Evolutionary conservation across 1,140 invertebrate genomes (phyloP), one percentile per base, ranked within the genome.

Genomic region (Meloidogyne exigua): DNA sequence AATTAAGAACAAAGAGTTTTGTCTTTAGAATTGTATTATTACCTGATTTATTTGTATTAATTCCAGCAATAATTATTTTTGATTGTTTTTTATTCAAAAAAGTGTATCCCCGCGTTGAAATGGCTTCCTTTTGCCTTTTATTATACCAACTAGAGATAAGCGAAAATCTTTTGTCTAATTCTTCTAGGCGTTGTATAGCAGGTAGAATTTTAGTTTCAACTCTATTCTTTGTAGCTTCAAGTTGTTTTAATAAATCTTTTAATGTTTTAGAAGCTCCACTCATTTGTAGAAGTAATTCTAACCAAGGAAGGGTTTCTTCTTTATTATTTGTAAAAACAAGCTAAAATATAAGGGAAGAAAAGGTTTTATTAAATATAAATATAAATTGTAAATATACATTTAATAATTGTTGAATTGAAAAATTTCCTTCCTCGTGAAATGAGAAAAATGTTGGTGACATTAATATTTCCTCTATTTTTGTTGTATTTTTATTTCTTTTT

Each of bases 391-490:
- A n/a, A 5, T 1, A 23, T 64, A 80, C 77, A 36, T 57, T 57
- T 32, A 79, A 62, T 13, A 79, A 26, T 10, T 64, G 66, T 25
- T 79, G 67, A 9, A 79, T 26, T n/a, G 77, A 65, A 57, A 79
- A 79, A 18, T 64, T 75, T 11, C 78, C 78, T 9, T 79, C 66
- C 2, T 79, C 69, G 12, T 79, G 77, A n/a, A 79, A 79, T 2
- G 79, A 81, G n/a, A 79, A 36, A 25, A 79, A 36, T 9, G 76
- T 73, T 18, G 77, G 77, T 10, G 77, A 79, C 49, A 80, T 32
- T 42, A 78, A 79, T n/a, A 57, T 57, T 18, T 63, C 23, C 11
- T 62, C 39, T 49, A 26, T 25, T 32, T 18, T 23, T 12, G 32
- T 10, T n/a, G 13, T 26, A 23, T 28, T 32, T 57, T 21, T 72